Percentiles rank a stretch among this genome's conserved stretches.
Evolutionary conservation across 2,888 invertebrate genomes (phyloP).

Genomic region (Rutpela maculata): DNA sequence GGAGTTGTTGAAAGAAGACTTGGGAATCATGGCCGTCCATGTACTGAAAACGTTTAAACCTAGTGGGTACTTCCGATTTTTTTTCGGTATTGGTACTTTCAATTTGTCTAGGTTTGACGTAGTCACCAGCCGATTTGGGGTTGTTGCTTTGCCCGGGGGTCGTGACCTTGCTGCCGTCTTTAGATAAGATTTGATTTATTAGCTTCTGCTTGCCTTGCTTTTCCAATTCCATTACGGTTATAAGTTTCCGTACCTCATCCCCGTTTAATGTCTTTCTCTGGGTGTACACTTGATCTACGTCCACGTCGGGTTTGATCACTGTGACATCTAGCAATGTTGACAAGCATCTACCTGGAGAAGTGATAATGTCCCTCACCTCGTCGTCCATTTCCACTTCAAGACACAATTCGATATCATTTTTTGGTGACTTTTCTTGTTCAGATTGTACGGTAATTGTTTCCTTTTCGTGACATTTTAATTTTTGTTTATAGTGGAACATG

Average conservation of each 20-base stretch:
- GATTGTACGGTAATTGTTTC: conserved; percentile 43
- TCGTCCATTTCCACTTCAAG: conserved; percentile 70
- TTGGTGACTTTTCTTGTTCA: conserved; percentile 42
- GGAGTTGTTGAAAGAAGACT: conserved; percentile 16
- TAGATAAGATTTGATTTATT: conserved; percentile 56
- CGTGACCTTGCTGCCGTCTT: not conserved
- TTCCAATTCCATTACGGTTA: conserved; percentile 63
- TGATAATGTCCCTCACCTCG: conserved; percentile 65
- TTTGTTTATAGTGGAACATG: conserved; percentile 53
- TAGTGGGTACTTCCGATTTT: not conserved
- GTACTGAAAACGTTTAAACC: conserved; percentile 7
- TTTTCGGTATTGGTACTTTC: not conserved
- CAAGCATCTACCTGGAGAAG: conserved; percentile 62
- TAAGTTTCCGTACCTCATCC: conserved; percentile 62
- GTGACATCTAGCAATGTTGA: conserved; percentile 69
- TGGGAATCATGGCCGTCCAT: conserved; percentile 1
- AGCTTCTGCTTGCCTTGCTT: conserved; percentile 41
- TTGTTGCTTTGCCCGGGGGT: not conserved
- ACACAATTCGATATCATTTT: conserved; percentile 63
- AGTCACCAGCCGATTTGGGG: conserved; percentile 18
- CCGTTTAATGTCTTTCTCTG: conserved; percentile 60
- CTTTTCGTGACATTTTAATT: conserved; percentile 48
- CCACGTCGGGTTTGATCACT: conserved; percentile 67
- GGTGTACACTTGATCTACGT: conserved; percentile 51
- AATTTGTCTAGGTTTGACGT: not conserved